phyloP scores from a whole-genome alignment of 1,140 invertebrate genomes.

The Nylanderia fulva region DNA sequence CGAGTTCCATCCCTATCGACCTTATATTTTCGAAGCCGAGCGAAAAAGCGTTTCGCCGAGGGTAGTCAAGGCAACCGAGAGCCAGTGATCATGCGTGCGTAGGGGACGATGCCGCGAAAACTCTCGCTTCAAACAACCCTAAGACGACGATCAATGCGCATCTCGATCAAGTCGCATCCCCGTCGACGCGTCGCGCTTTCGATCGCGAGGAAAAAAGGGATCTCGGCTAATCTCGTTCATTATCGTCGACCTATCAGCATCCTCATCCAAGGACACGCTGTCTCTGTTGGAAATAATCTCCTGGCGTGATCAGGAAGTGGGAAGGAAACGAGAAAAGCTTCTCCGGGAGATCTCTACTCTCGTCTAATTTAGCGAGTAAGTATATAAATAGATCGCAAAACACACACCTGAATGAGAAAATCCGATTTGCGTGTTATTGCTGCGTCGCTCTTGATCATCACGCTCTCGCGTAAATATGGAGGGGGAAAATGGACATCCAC shows the following conservation, averaged over 20 bases:
- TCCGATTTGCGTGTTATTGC: not conserved
- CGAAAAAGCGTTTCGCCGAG: not conserved
- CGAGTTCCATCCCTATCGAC: constrained; percentile 38
- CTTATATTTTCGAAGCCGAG: not conserved
- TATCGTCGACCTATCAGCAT: not conserved
- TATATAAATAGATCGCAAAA: constrained; percentile 3
- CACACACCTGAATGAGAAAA: not conserved
- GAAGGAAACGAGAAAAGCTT: not conserved
- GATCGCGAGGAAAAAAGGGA: constrained; percentile 19
- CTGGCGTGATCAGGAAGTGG: not conserved
- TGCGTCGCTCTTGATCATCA: constrained; percentile 13
- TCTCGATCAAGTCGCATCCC: constrained; percentile 1
- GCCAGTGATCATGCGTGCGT: constrained; percentile 41
- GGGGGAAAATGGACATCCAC: constrained; percentile 22
- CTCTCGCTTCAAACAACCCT: not conserved
- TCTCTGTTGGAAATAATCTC: not conserved
- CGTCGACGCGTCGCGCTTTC: constrained; percentile 20
- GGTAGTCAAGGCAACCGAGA: not conserved
- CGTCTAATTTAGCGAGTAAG: constrained; percentile 32
- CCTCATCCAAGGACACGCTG: not conserved
- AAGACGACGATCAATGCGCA: constrained; percentile 2
- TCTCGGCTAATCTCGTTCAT: not conserved
- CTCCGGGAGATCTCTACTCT: not conserved
- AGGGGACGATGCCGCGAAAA: constrained; percentile 30
- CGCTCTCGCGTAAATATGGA: not conserved